Evolutionary conservation across 2,888 invertebrate species (phyloP), one percentile per base, ranked within the genome.

Genomic region (Temnothorax ravouxi): DNA sequence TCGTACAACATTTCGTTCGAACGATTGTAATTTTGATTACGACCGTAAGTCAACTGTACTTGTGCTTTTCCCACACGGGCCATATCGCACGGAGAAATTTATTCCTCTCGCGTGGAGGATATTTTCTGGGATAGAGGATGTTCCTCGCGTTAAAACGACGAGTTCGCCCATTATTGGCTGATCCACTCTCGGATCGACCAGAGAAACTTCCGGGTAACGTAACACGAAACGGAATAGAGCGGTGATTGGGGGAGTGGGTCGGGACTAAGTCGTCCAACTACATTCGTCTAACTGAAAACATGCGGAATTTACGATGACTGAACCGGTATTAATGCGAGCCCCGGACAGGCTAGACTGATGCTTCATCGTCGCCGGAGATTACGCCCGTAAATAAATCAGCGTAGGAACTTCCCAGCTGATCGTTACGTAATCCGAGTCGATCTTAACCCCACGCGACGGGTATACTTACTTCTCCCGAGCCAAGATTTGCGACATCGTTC

Each of bases 391-490:
- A 79, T 79, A 79, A 79, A 79, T 79, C 79, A 79, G 79, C 79
- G 79, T 71, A 71, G 71, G 47, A 79, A 77, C 76, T 71, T 71
- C 71, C 79, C 79, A 79, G 79, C 79, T 79, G 79, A 79, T 79
- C 79, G 79, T 79, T 79, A 79, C 79, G 79, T 79, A 79, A 79
- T 79, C 79, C 71, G 71, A 79, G 79, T 79, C 79, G 79, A 79
- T 79, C 79, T 79, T 69, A 79, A 71, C 71, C 77, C 79, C 44
- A 56, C 56, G 76, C 67, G 52, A n/a, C 41, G 52, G 25, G 3
- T 41, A 34, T 41, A 34, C 52, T 52, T 66, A 77, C 67, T 61
- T 75, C 66, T 79, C 71, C 34, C 56, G 69, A 34, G 67, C 29
- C 79, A 79, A 71, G 79, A 79, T 79, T 79, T 79, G 79, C 79